Evolutionary conservation across 2,888 invertebrate species (phyloP), one percentile per base, ranked within the genome.

Genomic region (Ethmia dodecea): DNA sequence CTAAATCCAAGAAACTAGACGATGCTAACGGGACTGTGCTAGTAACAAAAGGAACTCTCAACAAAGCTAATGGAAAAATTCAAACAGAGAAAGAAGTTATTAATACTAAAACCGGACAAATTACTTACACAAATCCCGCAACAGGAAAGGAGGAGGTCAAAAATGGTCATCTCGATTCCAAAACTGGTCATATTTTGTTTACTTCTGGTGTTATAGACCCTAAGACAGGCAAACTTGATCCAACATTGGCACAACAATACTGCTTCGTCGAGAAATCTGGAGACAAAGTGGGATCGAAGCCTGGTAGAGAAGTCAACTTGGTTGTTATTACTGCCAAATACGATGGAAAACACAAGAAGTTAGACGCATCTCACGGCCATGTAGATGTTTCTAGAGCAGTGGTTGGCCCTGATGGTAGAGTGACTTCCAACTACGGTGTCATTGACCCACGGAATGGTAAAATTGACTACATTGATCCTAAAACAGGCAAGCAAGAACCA

Each of bases 231-330:
- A 91, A 91, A 58, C 68, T 89, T 22, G 92, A 92, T 55, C 87
- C 90, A n/a, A 84, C 86, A 0, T 68, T 91, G 37, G 92, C 91
- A 6, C 92, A 92, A 69, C 87, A 91, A 48, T 89, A 92, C 45
- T 89, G 89, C 48, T 88, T 92, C 30, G 89, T 89, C 2, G 90
- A 91, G 39, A 88, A 88, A 56, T 87, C 89, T 8, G 86, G 88
- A 45, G 88, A 86, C 42, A 80, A 81, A 54, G 72, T 86, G 44
- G 83, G 84, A 27, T 54, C 74, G 28, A 84, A 84, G 40, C 73
- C 84, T 14, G 86, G 86, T 3, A 70, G 81, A 34, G 87, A 87
- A 55, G 87, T 89, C 2, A 88, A 90, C 54, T 65, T 90, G 30
- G 86, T 90, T 31, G 89, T 90, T 1, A 86, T 90, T 11, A 90